A percentile compares a stretch with the other conserved stretches of the same genome.
These are phyloP conservation scores for Hemithea aestivaria DNA, from an alignment of 2,888 invertebrate species.

Conservation along the genomic window DNA sequence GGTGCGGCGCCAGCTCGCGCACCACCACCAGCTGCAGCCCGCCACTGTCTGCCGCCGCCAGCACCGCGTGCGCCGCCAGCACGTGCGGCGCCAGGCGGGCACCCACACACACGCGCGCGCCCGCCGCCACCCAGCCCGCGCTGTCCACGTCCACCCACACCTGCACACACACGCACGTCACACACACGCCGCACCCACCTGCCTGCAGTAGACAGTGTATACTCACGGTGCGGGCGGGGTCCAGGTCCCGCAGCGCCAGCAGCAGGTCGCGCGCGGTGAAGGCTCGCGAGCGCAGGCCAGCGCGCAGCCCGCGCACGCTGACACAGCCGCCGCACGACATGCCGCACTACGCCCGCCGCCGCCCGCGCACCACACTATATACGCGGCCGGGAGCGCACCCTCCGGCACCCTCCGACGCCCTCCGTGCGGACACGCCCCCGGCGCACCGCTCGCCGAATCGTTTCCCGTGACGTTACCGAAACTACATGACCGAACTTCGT, in stretches of 20 bases:
- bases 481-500: too few relatives aligned
- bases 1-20: constrained; percentile 75
- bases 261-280: constrained; percentile 40
- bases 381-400: not conserved
- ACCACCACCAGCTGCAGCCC: constrained; percentile 50
- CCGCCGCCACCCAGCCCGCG: constrained; percentile 28
- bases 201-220: too few relatives aligned
- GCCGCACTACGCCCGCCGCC: constrained; percentile 14
- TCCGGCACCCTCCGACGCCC: too few relatives aligned
- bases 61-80: constrained; percentile 81
- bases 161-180: constrained; percentile 26
- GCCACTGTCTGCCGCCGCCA: constrained; percentile 17
- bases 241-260: constrained; percentile 32
- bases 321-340: constrained; percentile 34
- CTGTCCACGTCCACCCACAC: constrained; percentile 42
- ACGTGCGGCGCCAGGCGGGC: constrained; percentile 71
- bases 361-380: constrained; percentile 15
- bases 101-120: constrained; percentile 44
- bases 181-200: not conserved
- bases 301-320: too few relatives aligned
- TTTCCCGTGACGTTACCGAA: too few relatives aligned
- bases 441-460: too few relatives aligned
- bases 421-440: too few relatives aligned
- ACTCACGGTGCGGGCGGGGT: constrained; percentile 21
- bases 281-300: constrained; percentile 42